Percentiles rank a stretch among this genome's conserved stretches.
Evolutionary conservation across 1,140 invertebrate species (phyloP).

Genomic region (Atta cephalotes): DNA sequence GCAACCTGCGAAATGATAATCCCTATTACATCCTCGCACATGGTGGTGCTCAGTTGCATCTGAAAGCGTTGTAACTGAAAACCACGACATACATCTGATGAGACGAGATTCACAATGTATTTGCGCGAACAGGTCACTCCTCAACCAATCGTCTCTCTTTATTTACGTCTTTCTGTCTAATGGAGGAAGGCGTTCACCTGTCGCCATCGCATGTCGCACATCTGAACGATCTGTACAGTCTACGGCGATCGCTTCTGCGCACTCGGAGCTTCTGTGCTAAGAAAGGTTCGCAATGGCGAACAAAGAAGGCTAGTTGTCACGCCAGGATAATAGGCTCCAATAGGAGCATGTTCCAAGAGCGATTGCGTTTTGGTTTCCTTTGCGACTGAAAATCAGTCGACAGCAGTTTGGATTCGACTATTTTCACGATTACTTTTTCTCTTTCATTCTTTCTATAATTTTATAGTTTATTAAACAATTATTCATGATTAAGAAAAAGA

Average conservation of each 20-base stretch:
- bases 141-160: slow-evolving; percentile 75
- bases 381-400: neutral
- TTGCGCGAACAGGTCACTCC: slow-evolving; percentile 69
- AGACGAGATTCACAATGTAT: slow-evolving; percentile 49
- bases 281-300: slow-evolving; percentile 12
- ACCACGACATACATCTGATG: neutral
- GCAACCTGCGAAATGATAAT: slow-evolving; percentile 2
- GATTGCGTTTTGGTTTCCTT: neutral
- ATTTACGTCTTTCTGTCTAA: slow-evolving; percentile 67
- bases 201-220: slow-evolving; percentile 52
- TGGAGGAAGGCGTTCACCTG: neutral
- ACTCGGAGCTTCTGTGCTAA: neutral
- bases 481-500: neutral
- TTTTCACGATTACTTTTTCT: neutral
- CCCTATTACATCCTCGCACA: neutral
- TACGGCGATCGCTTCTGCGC: slow-evolving; percentile 60
- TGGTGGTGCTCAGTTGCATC: neutral
- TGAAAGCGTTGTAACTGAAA: slow-evolving; percentile 1
- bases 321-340: neutral
- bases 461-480: neutral
- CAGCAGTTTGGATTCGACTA: neutral
- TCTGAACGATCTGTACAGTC: slow-evolving; percentile 62
- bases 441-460: neutral
- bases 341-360: neutral
- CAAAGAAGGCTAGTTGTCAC: slow-evolving; percentile 42